Evolutionary conservation across 2,797 vertebrate genomes (phyloP).

Genomic region (Hydrolagus colliei): DNA sequence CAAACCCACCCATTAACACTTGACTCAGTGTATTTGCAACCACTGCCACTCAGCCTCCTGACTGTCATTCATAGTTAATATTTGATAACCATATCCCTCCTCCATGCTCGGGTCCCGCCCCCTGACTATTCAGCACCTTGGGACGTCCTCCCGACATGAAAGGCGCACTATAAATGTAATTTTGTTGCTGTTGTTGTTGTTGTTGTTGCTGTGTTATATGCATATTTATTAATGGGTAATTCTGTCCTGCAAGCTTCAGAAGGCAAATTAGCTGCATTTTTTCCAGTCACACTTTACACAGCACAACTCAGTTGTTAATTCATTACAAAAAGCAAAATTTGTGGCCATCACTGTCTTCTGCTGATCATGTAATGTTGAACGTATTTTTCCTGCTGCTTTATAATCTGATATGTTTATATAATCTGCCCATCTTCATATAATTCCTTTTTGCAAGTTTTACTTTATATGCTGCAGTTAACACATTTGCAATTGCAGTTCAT

Average conservation of each 20-base stretch:
- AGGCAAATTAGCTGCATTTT: not conserved
- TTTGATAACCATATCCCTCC: not conserved
- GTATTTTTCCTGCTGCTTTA: slow-evolving; percentile 6
- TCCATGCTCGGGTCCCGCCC: too few species aligned
- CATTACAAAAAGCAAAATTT: slow-evolving; percentile 13
- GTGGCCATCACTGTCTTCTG: not conserved
- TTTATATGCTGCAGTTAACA: not conserved
- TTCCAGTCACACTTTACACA: not conserved
- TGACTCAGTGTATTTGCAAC: not conserved
- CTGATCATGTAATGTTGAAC: slow-evolving; percentile 18
- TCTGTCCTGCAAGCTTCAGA: not conserved
- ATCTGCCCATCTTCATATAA: not conserved
- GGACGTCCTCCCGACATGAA: too few species aligned
- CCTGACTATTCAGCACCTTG: too few species aligned
- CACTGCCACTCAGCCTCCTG: not conserved
- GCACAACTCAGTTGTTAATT: not conserved
- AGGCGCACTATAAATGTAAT: too few species aligned
- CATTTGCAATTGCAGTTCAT: slow-evolving; percentile 3
- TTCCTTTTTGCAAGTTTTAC: slow-evolving; percentile 15
- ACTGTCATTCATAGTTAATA: too few species aligned
- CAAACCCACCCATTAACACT: too few species aligned
- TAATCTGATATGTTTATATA: not conserved
- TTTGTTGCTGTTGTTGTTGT: too few species aligned
- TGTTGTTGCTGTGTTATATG: not conserved
- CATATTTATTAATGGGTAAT: not conserved